phyloP scores from a whole-genome alignment of 2,113 vertebrate species.

The Heptranchias perlo region DNA sequence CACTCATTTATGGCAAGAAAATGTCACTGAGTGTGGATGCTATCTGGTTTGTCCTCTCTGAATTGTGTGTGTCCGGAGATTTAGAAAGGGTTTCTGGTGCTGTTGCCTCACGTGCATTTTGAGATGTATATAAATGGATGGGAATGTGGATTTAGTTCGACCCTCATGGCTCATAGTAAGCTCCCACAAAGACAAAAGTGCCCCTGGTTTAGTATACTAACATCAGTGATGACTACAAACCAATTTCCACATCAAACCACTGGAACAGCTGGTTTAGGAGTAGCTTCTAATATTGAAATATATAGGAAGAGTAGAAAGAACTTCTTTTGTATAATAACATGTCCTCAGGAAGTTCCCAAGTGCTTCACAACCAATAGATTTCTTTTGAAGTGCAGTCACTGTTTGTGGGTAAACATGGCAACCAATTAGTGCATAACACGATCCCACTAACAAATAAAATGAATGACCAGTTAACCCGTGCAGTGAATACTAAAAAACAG shows the following conservation, averaged over 20 bases:
- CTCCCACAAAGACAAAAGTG: neutral
- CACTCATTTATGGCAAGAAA: neutral
- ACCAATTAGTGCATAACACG: neutral
- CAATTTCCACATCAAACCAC: neutral
- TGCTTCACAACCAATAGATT: neutral
- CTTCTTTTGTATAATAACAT: neutral
- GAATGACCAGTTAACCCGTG: neutral
- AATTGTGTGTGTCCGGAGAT: neutral
- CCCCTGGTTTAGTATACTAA: neutral
- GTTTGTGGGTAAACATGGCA: neutral
- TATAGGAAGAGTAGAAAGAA: neutral
- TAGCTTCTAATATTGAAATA: neutral
- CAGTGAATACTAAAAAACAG: neutral
- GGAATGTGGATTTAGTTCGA: neutral
- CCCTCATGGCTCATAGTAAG: neutral
- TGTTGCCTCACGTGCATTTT: neutral
- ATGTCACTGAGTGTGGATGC: neutral
- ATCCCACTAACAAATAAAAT: neutral
- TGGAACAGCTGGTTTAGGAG: neutral
- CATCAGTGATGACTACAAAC: neutral
- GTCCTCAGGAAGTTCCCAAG: neutral
- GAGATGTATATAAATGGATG: neutral
- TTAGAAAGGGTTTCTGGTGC: neutral
- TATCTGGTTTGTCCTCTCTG: neutral
- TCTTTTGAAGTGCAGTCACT: neutral